Percentiles rank a stretch among this genome's conserved stretches.
phyloP scores from a whole-genome alignment of 2,888 invertebrate species.

The Teleiodes luculella region DNA sequence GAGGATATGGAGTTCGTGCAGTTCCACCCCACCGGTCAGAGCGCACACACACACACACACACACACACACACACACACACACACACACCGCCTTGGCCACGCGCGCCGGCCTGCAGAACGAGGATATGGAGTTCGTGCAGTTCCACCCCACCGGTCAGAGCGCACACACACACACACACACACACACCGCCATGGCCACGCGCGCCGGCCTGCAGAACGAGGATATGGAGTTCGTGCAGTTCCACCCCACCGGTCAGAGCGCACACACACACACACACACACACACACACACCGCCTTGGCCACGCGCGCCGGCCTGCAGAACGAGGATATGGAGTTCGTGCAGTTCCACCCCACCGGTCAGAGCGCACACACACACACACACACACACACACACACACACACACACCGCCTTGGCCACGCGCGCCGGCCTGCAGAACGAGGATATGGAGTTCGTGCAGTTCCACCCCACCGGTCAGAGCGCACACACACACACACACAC shows the following conservation, averaged over 20 bases:
- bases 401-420: conserved; percentile 95
- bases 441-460: conserved; percentile 98
- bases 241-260: conserved; percentile 98
- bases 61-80: no score
- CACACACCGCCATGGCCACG: conserved; percentile 95
- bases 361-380: no score
- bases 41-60: no score
- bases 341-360: conserved; percentile 99
- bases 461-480: conserved; percentile 99
- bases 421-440: conserved; percentile 95
- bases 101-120: conserved; percentile 94
- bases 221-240: conserved; percentile 99
- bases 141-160: conserved; percentile 98
- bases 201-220: conserved; percentile 95
- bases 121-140: conserved; percentile 99
- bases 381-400: no score
- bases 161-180: no score
- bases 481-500: no score
- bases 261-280: conserved; percentile 99
- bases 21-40: no score
- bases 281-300: conserved; percentile 97
- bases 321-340: conserved; percentile 99
- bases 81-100: conserved; percentile 97
- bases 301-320: conserved; percentile 91
- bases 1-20: no score